Evolutionary conservation across 2,888 invertebrate species (phyloP).

Genomic region (Agonopterix arenella): DNA sequence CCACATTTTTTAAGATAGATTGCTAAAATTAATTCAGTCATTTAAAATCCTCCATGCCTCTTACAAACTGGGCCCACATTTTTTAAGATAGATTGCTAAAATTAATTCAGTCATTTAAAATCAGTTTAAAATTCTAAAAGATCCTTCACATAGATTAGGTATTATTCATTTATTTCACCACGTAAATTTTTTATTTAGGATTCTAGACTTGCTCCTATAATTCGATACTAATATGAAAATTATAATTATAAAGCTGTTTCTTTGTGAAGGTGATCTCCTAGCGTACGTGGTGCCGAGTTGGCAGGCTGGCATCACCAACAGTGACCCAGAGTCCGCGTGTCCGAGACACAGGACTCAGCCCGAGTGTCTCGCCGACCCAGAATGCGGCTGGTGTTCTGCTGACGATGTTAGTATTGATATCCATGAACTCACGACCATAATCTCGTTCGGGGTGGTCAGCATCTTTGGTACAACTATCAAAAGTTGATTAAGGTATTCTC

Average conservation of each 20-base stretch:
- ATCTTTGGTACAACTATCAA: background rate
- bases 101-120: no score
- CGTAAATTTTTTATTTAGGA: no score
- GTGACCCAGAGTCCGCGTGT: slow-evolving; percentile 87
- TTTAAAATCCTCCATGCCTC: no score
- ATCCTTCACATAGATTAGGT: background rate
- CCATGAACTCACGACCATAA: background rate
- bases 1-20: no score
- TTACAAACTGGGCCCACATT: no score
- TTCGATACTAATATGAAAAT: no score
- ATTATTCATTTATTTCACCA: background rate
- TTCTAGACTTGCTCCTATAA: background rate
- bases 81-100: no score
- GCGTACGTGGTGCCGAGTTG: slow-evolving; percentile 92
- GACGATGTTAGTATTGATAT: slow-evolving; percentile 71
- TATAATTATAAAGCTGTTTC: background rate
- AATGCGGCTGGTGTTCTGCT: slow-evolving; percentile 96
- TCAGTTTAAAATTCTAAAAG: no score
- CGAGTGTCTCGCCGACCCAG: slow-evolving; percentile 92
- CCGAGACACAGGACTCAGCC: slow-evolving; percentile 84
- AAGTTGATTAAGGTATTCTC: background rate
- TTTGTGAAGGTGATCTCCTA: slow-evolving; percentile 81
- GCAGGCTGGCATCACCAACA: slow-evolving; percentile 82
- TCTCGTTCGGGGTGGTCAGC: background rate
- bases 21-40: no score